Evolutionary conservation across 2,888 invertebrate genomes (phyloP).

Genomic region (Nephrocerus scutellatus): DNA sequence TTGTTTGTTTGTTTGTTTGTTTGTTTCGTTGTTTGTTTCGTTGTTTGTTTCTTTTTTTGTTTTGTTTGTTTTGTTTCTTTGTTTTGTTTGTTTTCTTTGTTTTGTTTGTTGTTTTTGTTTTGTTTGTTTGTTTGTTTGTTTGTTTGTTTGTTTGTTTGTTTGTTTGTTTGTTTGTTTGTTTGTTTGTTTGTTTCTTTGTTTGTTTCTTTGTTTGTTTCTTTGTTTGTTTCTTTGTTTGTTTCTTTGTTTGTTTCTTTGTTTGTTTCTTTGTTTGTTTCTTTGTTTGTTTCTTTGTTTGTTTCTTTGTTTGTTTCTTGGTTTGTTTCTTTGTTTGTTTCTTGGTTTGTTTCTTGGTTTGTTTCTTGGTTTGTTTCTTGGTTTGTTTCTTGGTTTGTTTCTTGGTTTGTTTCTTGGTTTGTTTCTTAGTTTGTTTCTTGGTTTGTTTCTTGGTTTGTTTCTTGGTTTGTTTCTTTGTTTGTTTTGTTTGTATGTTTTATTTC

Average conservation of each 20-base stretch:
- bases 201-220: conserved; percentile 1
- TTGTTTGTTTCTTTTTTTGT: conserved; percentile 6
- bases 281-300: neutral
- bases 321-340: neutral
- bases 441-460: no score
- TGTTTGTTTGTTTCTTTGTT: neutral
- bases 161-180: conserved; percentile 23
- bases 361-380: neutral
- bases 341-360: neutral
- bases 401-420: no score
- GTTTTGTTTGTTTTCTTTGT: conserved; percentile 7
- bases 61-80: conserved; percentile 9
- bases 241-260: neutral
- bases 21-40: conserved; percentile 10
- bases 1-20: conserved; percentile 7
- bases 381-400: no score
- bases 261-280: neutral
- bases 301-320: neutral
- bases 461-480: no score
- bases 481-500: no score
- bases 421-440: no score
- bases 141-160: conserved; percentile 13
- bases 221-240: neutral
- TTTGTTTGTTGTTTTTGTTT: conserved; percentile 23
- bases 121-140: conserved; percentile 18